A percentile compares a stretch with the other conserved stretches of the same genome.
These are phyloP conservation scores for Rhodophaea formosa DNA, from an alignment of 2,888 invertebrate genomes.

Conservation along the genomic window DNA sequence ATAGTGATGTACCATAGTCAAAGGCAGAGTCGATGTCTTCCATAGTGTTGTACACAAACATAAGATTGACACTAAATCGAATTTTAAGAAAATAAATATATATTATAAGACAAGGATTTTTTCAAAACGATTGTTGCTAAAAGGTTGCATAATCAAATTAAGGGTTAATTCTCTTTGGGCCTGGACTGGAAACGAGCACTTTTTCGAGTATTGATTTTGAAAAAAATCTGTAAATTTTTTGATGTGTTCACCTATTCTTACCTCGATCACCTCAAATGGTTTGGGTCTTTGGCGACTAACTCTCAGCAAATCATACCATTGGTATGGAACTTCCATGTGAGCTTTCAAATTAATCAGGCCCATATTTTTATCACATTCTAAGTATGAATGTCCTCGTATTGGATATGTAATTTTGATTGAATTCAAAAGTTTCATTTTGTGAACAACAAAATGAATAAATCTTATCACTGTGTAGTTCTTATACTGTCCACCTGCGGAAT, in stretches of 20 bases:
- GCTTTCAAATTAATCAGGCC: slow-evolving; percentile 30
- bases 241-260: background rate
- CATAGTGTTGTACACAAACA: no score
- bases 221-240: background rate
- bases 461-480: slow-evolving; percentile 34
- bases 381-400: slow-evolving; percentile 31
- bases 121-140: no score
- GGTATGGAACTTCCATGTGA: slow-evolving; percentile 26
- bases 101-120: no score
- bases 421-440: slow-evolving; percentile 25
- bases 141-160: no score
- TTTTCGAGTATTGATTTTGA: background rate
- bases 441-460: slow-evolving; percentile 32
- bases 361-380: slow-evolving; percentile 34
- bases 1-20: no score
- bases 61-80: no score
- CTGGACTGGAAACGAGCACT: background rate
- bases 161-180: background rate
- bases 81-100: no score
- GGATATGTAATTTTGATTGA: slow-evolving; percentile 31
- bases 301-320: slow-evolving; percentile 28
- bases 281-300: slow-evolving; percentile 29
- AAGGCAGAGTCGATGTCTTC: no score
- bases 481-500: slow-evolving; percentile 28
- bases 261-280: slow-evolving; percentile 17